Evolutionary conservation across 2,888 invertebrate species (phyloP), one percentile per base, ranked within the genome.

Genomic region (Lycophotia porphyrea): DNA sequence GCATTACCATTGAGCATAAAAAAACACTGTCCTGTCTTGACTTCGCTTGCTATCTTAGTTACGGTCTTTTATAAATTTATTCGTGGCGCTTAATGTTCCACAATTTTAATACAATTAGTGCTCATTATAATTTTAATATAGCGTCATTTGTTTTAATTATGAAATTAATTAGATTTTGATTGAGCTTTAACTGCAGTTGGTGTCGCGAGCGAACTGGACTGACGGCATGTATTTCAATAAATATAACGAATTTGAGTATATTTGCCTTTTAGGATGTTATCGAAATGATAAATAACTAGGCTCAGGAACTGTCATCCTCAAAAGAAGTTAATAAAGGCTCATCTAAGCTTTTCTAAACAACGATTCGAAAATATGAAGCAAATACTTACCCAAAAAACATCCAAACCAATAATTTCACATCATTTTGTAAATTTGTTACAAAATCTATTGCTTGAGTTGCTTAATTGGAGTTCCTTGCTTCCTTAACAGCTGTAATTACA

Each of bases 401-500:
- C 11, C 15, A 18, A 42, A 31, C n/a, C n/a, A 61, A 31, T 72
- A 4, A 61, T 49, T 21, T 72, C 0, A 55, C 31, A n/a, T 21
- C 21, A n/a, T 42, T 8, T 31, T 47, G 34, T 18, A 49, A 49
- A 42, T 27, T 49, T 49, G 24, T 44, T n/a, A 52, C 49, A 21
- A 55, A 49, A 64, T 64, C 36, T 58, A 68, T 58, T 58, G 63
- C 67, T 71, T 36, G 42, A 49, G n/a, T 77, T 68, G 52, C 68
- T 71, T 76, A 76, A 80, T 82, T 77, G 34, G 44, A 68, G 36
- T 69, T 77, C 60, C 49, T 49, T 69, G 71, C 60, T 60, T 55
- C 24, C 52, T 55, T 15, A 31, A 61, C 60, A 83, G 34, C 60
- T 65, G 47, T 60, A 55, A 60, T 58, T 63, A 76, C 24, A 68